Base-by-base conservation (phyloP, 2,113 vertebrate species). In the Hemibagrus wyckioides region DNA sequence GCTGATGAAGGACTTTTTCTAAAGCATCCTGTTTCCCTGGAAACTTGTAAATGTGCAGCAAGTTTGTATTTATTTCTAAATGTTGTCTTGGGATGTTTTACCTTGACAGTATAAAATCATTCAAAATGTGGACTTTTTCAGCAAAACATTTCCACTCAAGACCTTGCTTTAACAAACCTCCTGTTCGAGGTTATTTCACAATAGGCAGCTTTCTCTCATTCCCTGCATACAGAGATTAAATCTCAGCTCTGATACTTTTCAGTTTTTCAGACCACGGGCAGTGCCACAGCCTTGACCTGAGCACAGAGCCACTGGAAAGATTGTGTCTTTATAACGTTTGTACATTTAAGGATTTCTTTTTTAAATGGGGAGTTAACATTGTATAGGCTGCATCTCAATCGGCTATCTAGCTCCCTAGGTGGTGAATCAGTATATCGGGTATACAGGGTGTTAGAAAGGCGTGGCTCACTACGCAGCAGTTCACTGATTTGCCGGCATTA, bases 101-200 rank as follows among this genome's bases (percentile, higher is more conserved):
- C 39, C 77, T 82, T 90, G 54, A 87, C 76, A 36, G 50, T 50
- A 85, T 54, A 80, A 88, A 87, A 85, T 59, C 3, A 30, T 59
- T 65, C 33, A 44, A 63, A 80, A 56, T 21, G 19, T 56, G 23
- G 44, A 14, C 28, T 48, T 80, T 82, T 82, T 85, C 52, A 57
- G 57, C 3, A 71, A 48, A 57, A 48, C 23, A 25, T 48, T 83
- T 87, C 81, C 44, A 28, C 0, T 85, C 69, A 82, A 59, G 56
- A 50, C 28, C 44, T 85, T 56, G 65, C 65, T 19, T 83, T 77
- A 77, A 69, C 33, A n/a, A 56, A 82, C 39, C 39, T 61, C 28
- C 56, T 39, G 14, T 48, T 33, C 71, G 33, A 83, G 77, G 67
- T 52, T 82, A 33, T 33, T 17, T 39, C 25, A 1, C 19, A 76